Base-by-base conservation (phyloP, 2,797 vertebrate genomes). In the Loriculus beryllinus region DNA sequence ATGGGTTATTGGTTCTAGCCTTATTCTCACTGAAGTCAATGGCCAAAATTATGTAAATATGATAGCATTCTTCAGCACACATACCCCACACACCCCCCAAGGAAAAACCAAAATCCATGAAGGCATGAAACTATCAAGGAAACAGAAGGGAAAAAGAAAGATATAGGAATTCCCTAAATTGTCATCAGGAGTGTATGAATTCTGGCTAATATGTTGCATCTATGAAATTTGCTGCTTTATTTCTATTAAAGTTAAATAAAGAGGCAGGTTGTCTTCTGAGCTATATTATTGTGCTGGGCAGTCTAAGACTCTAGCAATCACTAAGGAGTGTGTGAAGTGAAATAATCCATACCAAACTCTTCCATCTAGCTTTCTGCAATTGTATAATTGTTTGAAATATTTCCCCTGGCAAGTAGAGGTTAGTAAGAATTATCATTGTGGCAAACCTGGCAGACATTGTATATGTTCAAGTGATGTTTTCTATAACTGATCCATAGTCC, bases 41-140 rank as follows among this genome's bases (percentile, higher is more conserved):
- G 60, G 65, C 40, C 69, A 77, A 77, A 91, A 72, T 71, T 31
- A 85, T 49, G 35, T 75, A 65, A 89, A 85, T 91, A 51, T 35
- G 2, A 0, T 19, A 8, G 31, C 43, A 33, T 63, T 92, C 45
- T 77, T 78, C 52, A 78, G 39, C 23, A 22, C 4, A 6, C 3
- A 1, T 3, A 3, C 13, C 7, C 3, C 16, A 56, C 3, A 13
- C 11, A 20, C 26, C 21, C 18, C 20, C 26, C 31, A 37, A 45
- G 25, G 25, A 29, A 37, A 35, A 43, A 23, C 23, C 7, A 49
- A 76, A 68, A 54, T 77, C 35, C 3, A 1, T n/a, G 45, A 70
- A 42, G 21, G 10, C 6, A 28, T 28, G 25, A 81, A 51, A 13
- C 31, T 56, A 26, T 40, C 4, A 33, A 77, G 47, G 17, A 89